Base-by-base conservation (phyloP, 2,113 vertebrate species). In the Psilopogon haemacephalus region DNA sequence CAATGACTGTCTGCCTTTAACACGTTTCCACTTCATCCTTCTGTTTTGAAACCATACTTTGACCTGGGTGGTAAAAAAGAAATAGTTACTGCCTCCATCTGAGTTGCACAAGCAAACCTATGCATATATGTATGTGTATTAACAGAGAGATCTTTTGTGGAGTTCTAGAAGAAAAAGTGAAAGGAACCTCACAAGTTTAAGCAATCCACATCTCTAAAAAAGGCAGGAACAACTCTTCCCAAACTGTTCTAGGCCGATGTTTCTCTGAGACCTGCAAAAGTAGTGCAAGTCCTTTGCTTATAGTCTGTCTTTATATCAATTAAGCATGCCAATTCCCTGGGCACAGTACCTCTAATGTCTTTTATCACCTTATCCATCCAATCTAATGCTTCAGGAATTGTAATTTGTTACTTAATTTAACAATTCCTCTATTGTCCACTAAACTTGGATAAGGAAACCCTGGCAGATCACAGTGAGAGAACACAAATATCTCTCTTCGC, bases 1-100 rank as follows among this genome's bases (percentile, higher is more conserved):
- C 62, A 97, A 95, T 0, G 98, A 98, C 32, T 99, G 99, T 62
- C 98, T 99, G 3, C 99, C 98, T 95, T 99, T 99, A 55, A 99
- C 99, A 4, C 99, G 97, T 95, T 99, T 99, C 99, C 99, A 99
- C 95, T 99, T 99, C 99, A 99, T 99, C 93, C 99, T 98, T 96
- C 99, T 97, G 98, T 99, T 99, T 95, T 99, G 99, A 92, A 99
- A 99, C 99, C 99, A 99, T 26, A 99, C 99, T 96, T 99, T 99
- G 75, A 99, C 99, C 99, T 99, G 96, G 12, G 7, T 8, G 58
- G 88, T 17, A 16, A 70, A 97, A 95, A 60, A 32, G 55, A 69
- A 27, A 88, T 0, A 16, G 52, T 88, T 59, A 89, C 3, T 42
- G 64, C 23, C 44, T 87, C 54, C 7, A 0, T 13, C 67, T 27